A percentile compares a stretch with the other conserved stretches of the same genome.
Evolutionary conservation across 2,888 invertebrate genomes (phyloP).

Genomic region (Hemicrepidius hirtus): DNA sequence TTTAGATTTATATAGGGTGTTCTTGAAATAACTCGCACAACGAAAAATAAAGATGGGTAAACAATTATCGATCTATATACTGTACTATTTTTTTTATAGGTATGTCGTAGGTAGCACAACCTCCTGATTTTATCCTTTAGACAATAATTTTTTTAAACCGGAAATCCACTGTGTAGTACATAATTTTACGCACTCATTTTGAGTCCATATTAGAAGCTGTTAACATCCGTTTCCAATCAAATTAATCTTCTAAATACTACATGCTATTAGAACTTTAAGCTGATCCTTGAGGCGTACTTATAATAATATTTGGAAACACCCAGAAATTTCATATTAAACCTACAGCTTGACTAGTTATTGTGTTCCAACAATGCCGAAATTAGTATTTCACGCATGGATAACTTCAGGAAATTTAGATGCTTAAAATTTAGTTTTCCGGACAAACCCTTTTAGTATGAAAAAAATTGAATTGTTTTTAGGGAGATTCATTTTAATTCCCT

Average conservation of each 20-base stretch:
- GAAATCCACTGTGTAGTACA: too few species aligned
- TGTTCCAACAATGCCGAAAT: conserved; percentile 1
- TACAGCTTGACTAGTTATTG: conserved; percentile 6
- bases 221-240: neutral
- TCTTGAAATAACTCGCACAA: too few species aligned
- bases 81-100: too few species aligned
- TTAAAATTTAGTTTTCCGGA: neutral
- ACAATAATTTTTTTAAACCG: too few species aligned
- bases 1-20: too few species aligned
- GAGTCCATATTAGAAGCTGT: too few species aligned
- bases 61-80: too few species aligned
- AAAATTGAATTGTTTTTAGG: too few species aligned
- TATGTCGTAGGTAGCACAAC: too few species aligned
- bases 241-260: neutral
- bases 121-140: too few species aligned
- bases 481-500: conserved; percentile 13
- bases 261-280: conserved; percentile 8
- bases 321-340: conserved; percentile 14
- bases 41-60: too few species aligned
- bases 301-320: conserved; percentile 20
- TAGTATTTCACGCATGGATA: neutral
- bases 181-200: too few species aligned
- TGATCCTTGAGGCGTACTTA: neutral
- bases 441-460: conserved; percentile 1
- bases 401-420: neutral